A percentile compares a stretch with the other conserved stretches of the same genome.
phyloP scores from a whole-genome alignment of 1,140 invertebrate species.

The Aphidius gifuensis region DNA sequence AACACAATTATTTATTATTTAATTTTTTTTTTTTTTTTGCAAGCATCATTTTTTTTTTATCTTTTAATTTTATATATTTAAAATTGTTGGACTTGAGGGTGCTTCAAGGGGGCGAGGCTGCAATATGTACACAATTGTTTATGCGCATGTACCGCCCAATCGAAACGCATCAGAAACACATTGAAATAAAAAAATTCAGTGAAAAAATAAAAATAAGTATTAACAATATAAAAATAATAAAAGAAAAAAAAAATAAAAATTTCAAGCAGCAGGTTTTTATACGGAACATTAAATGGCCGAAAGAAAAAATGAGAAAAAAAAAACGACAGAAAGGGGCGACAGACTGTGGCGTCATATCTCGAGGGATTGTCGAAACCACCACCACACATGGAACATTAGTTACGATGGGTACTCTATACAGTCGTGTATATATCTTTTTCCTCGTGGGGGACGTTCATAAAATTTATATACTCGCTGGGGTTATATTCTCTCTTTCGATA shows the following conservation, averaged over 20 bases:
- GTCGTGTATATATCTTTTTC: conserved; percentile 14
- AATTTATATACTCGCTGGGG: conserved; percentile 11
- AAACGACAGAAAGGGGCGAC: conserved; percentile 1
- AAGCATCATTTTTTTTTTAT: background rate
- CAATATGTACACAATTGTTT: conserved; percentile 48
- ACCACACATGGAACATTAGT: conserved; percentile 16
- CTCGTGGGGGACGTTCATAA: conserved; percentile 12
- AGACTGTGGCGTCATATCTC: conserved; percentile 21
- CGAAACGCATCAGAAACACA: conserved; percentile 48
- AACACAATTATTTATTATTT: background rate
- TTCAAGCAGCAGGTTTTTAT: background rate
- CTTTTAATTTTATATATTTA: background rate
- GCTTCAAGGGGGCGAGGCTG: conserved; percentile 45
- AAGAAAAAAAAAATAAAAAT: no score
- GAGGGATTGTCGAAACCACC: conserved; percentile 23
- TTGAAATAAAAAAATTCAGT: conserved; percentile 27
- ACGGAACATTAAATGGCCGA: conserved; percentile 6
- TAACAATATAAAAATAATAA: no score
- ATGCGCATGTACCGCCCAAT: conserved; percentile 53
- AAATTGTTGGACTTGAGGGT: background rate
- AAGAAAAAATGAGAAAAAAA: conserved; percentile 7
- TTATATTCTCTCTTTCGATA: no score
- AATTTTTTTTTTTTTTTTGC: background rate
- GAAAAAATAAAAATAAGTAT: background rate
- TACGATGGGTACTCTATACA: conserved; percentile 9